Conservation (phyloP, 30 jellyfish, hydroid and myxozoan species). For the Catostylus mosaicus region DNA sequence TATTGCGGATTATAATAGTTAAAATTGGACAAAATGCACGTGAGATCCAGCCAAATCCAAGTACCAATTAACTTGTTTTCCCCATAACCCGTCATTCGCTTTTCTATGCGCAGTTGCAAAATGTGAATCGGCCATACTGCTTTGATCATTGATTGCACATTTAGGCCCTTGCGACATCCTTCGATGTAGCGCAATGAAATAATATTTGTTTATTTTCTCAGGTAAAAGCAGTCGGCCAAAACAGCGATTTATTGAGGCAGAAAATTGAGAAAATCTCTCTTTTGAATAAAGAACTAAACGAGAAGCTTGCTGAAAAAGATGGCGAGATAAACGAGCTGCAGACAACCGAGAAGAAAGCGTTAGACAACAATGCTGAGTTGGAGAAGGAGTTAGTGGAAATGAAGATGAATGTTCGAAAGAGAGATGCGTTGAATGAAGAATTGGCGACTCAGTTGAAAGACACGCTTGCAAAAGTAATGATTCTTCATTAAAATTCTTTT, state of each 20-base stretch:
- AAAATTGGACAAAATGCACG: too few species aligned
- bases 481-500: too few species aligned
- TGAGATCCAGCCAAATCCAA: too few species aligned
- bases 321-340: slow-evolving; percentile 22
- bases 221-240: slow-evolving; percentile 23
- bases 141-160: too few species aligned
- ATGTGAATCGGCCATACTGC: too few species aligned
- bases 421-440: slow-evolving; percentile 53
- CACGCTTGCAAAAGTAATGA: neutral
- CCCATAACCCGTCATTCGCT: too few species aligned
- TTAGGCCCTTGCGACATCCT: too few species aligned
- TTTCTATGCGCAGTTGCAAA: too few species aligned
- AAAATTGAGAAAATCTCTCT: slow-evolving; percentile 14
- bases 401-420: slow-evolving; percentile 53
- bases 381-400: slow-evolving; percentile 43
- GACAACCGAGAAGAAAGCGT: slow-evolving; percentile 45
- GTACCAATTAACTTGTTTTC: too few species aligned
- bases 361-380: slow-evolving; percentile 53
- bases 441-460: slow-evolving; percentile 27
- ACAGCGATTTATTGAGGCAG: slow-evolving; percentile 6
- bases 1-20: too few species aligned
- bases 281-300: slow-evolving; percentile 34
- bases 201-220: neutral
- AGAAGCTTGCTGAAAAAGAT: slow-evolving; percentile 26
- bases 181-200: too few species aligned